Percentiles rank a stretch among this genome's conserved stretches.
These are phyloP conservation scores for Ips nitidus DNA, from an alignment of 1,140 invertebrate genomes.

Conservation along the genomic window DNA sequence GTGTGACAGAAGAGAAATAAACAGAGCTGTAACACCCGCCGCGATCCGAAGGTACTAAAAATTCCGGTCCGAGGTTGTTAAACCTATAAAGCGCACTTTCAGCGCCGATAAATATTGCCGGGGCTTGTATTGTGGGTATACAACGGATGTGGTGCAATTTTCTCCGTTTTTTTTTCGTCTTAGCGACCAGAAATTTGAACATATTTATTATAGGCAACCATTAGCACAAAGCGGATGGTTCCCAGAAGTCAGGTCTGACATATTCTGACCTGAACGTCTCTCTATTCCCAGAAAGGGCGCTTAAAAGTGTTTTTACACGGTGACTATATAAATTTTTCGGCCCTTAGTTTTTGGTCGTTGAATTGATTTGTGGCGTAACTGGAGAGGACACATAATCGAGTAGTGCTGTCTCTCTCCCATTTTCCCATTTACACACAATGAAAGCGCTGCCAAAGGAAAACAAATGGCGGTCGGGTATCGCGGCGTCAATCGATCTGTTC, in stretches of 20 bases:
- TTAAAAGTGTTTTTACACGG: no score
- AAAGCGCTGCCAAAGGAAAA: slow-evolving; percentile 10
- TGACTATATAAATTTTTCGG: neutral
- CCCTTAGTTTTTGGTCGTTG: neutral
- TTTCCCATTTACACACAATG: slow-evolving; percentile 29
- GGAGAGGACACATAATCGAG: slow-evolving; percentile 11
- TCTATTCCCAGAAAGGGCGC: no score
- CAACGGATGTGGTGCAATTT: slow-evolving; percentile 26
- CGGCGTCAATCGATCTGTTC: slow-evolving; percentile 31
- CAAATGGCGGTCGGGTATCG: slow-evolving; percentile 21
- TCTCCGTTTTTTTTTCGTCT: no score
- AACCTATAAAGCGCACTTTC: slow-evolving; percentile 30
- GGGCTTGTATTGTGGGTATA: neutral
- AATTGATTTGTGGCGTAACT: slow-evolving; percentile 4
- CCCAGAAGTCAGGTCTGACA: no score
- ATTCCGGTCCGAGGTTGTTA: slow-evolving; percentile 31
- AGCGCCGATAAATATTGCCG: slow-evolving; percentile 21
- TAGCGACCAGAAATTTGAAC: no score
- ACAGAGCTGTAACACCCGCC: slow-evolving; percentile 27
- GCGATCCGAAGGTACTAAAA: slow-evolving; percentile 26
- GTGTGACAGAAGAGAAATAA: slow-evolving; percentile 27
- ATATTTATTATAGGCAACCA: no score
- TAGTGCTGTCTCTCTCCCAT: neutral
- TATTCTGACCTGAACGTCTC: no score
- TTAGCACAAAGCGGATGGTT: no score